Conservation (phyloP, 2,113 vertebrate genomes). For the Tamias sibiricus region DNA sequence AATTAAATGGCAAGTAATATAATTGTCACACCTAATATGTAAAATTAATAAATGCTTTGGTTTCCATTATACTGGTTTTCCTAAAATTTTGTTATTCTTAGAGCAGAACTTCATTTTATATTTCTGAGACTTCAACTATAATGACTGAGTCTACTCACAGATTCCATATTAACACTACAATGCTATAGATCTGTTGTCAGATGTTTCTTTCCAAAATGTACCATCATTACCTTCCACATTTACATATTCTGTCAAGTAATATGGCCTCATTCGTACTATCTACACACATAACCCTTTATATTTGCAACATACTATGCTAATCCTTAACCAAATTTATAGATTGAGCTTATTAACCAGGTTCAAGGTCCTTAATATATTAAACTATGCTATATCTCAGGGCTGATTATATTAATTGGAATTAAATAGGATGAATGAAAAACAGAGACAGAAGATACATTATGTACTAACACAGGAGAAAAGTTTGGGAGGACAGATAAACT, state of each 20-base stretch:
- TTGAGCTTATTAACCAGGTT: not conserved
- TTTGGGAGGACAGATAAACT: not conserved
- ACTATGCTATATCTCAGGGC: not conserved
- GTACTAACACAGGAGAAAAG: not conserved
- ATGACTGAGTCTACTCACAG: not conserved
- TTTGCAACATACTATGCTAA: not conserved
- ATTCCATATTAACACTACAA: not conserved
- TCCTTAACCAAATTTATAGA: not conserved
- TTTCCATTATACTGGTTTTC: not conserved
- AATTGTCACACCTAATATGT: not conserved
- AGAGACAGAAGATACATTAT: not conserved
- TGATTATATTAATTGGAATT: not conserved
- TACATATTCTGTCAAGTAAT: not conserved
- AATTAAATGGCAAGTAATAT: not conserved
- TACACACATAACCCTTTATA: not conserved
- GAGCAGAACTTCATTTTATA: not conserved
- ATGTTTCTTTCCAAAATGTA: slow-evolving; percentile 38
- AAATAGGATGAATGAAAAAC: not conserved
- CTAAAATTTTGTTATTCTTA: slow-evolving; percentile 36
- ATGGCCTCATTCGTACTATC: not conserved
- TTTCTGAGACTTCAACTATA: slow-evolving; percentile 14
- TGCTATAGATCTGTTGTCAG: not conserved
- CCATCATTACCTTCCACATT: not conserved
- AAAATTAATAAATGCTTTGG: not conserved
- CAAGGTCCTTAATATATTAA: slow-evolving; percentile 42